phyloP scores from a whole-genome alignment of 2,797 vertebrate genomes.

The Gallinago nigripennis region DNA sequence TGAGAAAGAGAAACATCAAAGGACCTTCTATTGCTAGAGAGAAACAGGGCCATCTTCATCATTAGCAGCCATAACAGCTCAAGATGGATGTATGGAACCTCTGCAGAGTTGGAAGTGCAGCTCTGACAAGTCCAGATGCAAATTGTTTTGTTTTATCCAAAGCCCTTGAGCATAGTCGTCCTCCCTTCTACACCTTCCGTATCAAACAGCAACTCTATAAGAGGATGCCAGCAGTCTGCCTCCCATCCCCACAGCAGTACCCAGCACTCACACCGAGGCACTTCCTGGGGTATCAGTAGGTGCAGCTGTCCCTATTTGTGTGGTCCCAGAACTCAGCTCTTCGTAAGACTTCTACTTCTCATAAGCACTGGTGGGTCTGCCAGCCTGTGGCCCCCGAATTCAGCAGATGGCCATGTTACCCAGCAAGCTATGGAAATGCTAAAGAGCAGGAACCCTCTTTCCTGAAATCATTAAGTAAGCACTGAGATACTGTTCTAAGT shows the following conservation, averaged over 20 bases:
- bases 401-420: background rate
- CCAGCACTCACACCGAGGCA: background rate
- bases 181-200: background rate
- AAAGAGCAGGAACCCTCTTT: background rate
- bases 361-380: background rate
- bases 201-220: background rate
- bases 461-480: background rate
- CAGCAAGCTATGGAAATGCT: background rate
- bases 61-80: background rate
- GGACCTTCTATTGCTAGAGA: background rate
- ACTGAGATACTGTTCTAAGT: background rate
- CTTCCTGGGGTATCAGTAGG: background rate
- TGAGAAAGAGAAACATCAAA: background rate
- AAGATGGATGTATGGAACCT: background rate
- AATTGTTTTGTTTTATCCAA: background rate
- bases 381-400: background rate
- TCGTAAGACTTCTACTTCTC: background rate
- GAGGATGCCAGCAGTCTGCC: background rate
- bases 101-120: background rate
- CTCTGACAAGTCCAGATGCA: background rate
- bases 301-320: background rate
- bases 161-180: background rate
- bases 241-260: background rate
- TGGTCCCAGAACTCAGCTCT: background rate
- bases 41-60: background rate